These are phyloP conservation scores for Phragmatobia fuliginosa DNA, from an alignment of 2,888 invertebrate genomes.

Conservation along the genomic window DNA sequence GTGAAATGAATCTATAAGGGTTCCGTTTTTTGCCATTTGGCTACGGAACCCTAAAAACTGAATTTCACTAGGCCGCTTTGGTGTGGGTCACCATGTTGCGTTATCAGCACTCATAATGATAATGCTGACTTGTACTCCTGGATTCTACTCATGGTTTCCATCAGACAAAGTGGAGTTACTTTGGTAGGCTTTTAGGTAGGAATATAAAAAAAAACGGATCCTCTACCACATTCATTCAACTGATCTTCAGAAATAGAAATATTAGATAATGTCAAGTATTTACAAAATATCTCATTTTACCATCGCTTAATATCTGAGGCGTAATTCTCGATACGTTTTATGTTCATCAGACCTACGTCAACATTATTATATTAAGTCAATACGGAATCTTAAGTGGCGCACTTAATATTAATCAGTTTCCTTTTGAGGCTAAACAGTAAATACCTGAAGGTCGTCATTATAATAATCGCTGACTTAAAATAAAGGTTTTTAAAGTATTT, in stretches of 20 bases:
- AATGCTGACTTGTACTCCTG: too few species aligned
- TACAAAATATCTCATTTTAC: slow-evolving; percentile 7
- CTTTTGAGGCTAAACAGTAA: slow-evolving; percentile 3
- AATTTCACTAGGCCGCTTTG: too few species aligned
- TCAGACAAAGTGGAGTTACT: too few species aligned
- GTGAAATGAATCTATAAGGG: too few species aligned
- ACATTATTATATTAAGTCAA: slow-evolving; percentile 14
- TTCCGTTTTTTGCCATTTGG: too few species aligned
- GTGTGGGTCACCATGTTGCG: too few species aligned
- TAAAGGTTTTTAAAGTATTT: neutral
- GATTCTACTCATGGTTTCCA: too few species aligned
- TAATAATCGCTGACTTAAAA: neutral
- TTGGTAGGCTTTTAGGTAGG: too few species aligned
- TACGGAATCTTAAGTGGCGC: slow-evolving; percentile 8
- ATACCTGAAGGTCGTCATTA: neutral
- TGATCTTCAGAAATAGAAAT: neutral
- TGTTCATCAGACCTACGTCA: slow-evolving; percentile 27
- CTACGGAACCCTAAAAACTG: too few species aligned
- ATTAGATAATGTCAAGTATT: too few species aligned
- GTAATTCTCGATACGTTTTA: slow-evolving; percentile 29
- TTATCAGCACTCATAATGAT: too few species aligned
- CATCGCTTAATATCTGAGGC: neutral
- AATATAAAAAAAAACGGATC: too few species aligned
- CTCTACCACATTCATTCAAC: neutral
- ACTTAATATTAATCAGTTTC: slow-evolving; percentile 30